These are phyloP conservation scores for Platysternon megacephalum DNA, from an alignment of 2,113 vertebrate species.

Conservation along the genomic window DNA sequence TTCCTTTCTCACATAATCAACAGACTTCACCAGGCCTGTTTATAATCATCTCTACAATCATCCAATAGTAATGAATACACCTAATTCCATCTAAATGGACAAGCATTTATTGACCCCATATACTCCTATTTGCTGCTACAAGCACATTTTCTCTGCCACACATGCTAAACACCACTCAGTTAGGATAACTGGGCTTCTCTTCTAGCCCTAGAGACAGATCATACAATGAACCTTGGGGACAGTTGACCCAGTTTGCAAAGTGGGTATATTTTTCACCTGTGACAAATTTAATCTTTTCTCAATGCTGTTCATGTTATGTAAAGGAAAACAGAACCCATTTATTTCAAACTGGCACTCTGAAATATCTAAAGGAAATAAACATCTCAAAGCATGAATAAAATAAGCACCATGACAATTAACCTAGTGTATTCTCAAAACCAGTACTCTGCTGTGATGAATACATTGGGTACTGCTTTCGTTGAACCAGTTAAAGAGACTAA, in stretches of 20 bases:
- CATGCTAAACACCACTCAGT: accelerated
- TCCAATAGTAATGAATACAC: not conserved
- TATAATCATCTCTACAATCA: not conserved
- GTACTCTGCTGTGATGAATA: not conserved
- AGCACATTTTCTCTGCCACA: not conserved
- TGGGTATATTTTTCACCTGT: not conserved
- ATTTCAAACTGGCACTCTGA: not conserved
- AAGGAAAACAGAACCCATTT: not conserved
- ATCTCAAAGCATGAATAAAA: not conserved
- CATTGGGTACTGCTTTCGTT: not conserved
- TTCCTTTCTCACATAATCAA: not conserved
- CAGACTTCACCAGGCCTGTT: accelerated
- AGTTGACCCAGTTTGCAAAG: not conserved
- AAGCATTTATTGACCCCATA: not conserved
- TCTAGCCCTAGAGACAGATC: not conserved
- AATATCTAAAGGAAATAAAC: not conserved
- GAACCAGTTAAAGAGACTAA: not conserved
- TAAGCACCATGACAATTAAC: not conserved
- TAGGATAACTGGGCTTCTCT: not conserved
- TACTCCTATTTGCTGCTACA: accelerated
- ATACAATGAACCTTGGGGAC: accelerated
- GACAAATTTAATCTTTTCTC: not conserved
- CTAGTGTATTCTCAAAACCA: not conserved
- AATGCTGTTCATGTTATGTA: accelerated
- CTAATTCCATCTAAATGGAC: not conserved